Evolutionary conservation across 2,888 invertebrate species (phyloP), one percentile per base, ranked within the genome.

Genomic region (Gari tellinella): DNA sequence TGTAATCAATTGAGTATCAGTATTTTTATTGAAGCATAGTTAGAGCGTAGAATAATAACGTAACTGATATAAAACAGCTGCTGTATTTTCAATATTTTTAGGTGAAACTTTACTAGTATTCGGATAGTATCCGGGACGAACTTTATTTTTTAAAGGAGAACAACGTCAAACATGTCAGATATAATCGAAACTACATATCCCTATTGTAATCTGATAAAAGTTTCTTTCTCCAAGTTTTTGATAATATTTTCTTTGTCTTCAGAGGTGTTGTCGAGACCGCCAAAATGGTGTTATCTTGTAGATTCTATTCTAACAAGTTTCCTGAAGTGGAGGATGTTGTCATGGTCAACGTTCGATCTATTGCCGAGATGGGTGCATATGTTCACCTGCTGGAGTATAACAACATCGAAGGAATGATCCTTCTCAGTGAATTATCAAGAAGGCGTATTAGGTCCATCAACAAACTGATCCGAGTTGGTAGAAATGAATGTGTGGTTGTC

Each of bases 301-400:
- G 99, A 91, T 99, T 97, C 94, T 99, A 99, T 92, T 96, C 96
- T 91, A 97, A 98, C 93, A 97, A 96, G 90, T 99, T 98, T 93
- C 99, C 99, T 1, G 99, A 99, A 92, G 95, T 99, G 72, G 99
- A 99, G 89, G 99, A 99, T 95, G 99, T 99, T 55, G 99, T 99
- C 52, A 98, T 99, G 98, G 99, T 99, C 26, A 99, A 98, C 91
- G 99, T 99, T 2, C 94, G 97, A 49, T 92, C 97, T 80, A 99
- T 99, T 89, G 99, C 99, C 19, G 99, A 99, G 94, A 99, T 99
- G 99, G 99, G 99, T 72, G 99, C 99, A 1, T 99, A 99, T 92
- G 99, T 99, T 17, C 97, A 98, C 92, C 93, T 99, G 73, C 93
- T 99, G 80, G 99, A 99, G 93, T 99, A 99, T 92, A 99, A 99